These are phyloP conservation scores for Philaenus spumarius DNA, from an alignment of 1,140 invertebrate genomes.

Conservation along the genomic window DNA sequence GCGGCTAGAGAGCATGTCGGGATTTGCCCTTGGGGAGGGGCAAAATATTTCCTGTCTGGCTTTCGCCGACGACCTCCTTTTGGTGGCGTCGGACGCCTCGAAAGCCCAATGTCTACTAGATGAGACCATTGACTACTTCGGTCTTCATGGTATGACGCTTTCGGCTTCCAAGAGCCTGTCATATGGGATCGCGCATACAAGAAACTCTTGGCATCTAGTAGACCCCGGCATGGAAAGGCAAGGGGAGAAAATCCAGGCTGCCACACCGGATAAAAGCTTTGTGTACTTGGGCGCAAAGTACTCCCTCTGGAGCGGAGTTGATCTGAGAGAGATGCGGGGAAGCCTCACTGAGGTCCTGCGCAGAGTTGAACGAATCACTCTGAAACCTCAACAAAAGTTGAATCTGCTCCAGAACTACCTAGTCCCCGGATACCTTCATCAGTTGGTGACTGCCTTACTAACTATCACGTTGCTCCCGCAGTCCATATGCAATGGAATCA, in stretches of 20 bases:
- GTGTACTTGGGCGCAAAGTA: conserved; percentile 23
- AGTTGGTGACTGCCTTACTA: background rate
- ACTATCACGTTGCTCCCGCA: background rate
- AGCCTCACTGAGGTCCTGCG: background rate
- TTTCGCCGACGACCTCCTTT: conserved; percentile 18
- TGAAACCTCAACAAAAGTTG: too few species aligned
- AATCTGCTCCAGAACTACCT: background rate
- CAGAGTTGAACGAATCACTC: background rate
- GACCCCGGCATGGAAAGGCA: conserved; percentile 11
- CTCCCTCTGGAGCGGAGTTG: conserved; percentile 1
- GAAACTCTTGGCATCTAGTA: conserved; percentile 12
- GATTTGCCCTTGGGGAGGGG: background rate
- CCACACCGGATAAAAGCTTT: background rate
- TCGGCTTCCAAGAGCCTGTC: conserved; percentile 10
- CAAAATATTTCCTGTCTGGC: conserved; percentile 7
- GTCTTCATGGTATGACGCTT: background rate
- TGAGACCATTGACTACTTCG: background rate
- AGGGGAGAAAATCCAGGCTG: background rate
- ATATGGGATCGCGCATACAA: background rate
- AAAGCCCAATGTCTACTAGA: background rate
- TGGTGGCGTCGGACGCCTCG: conserved; percentile 4
- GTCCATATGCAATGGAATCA: background rate
- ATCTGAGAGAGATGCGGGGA: background rate
- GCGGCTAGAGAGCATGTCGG: background rate
- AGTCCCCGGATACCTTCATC: background rate